Base-by-base conservation (phyloP, 2,888 invertebrate species). In the Enchytraeus crypticus region DNA sequence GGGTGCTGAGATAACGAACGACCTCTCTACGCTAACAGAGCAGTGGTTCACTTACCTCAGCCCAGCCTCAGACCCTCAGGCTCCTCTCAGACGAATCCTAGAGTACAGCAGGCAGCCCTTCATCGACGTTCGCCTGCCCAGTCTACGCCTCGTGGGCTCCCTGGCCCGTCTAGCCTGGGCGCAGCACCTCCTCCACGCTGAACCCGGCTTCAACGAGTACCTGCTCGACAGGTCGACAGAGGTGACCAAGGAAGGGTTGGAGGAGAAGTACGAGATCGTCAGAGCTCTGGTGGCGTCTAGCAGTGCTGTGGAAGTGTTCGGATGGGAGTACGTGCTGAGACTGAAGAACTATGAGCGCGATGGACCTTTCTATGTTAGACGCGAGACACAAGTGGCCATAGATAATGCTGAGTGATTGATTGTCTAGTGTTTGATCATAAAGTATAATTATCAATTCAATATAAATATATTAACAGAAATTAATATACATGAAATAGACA, bases 81-180 rank as follows among this genome's bases (percentile, higher is more conserved):
- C 69, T 38, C 82, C 87, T 0, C 83, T 87, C 75, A 84, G 85
- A 61, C 77, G 84, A 46, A 79, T 90, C 45, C 81, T 84, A 72
- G 74, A 81, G 1, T 79, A 86, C 47, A 85, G 86, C 63, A 85
- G 85, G 65, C 89, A 87, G 78, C 92, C 92, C 5, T 92, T 92
- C 73, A 81, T 84, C 0, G 92, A 92, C 69, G 82, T 91, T 21
- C 85, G 86, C 73, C 74, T 85, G 61, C 85, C 87, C 21, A 85
- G 87, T n/a, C 51, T 59, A n/a, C 8, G 26, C 26, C 26, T 90
- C 33, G 77, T 92, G 51, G 82, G 83, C 67, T 83, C 86, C 0
- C 73, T 91, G 21, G 85, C 87, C 26, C 79, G 82, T 62, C 88
- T 88, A 73, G 79, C 81, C 1, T 93, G 92, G 92, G 92, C 90